phyloP scores from a whole-genome alignment of 2,113 vertebrate genomes.

The Brachyhypopomus occidentalis region DNA sequence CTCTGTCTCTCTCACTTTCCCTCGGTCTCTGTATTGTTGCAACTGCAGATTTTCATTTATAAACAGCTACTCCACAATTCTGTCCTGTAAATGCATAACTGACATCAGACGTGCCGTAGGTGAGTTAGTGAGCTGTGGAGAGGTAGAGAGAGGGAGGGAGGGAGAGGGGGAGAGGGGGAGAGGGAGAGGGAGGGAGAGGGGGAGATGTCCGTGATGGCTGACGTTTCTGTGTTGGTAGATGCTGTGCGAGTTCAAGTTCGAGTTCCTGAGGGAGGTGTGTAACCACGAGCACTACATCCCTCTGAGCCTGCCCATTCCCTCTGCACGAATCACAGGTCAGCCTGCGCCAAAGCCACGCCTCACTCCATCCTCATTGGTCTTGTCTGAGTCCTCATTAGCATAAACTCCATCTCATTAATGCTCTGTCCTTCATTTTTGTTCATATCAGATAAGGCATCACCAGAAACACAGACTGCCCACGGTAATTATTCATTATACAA shows the following conservation, averaged over 20 bases:
- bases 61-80: too few relatives aligned
- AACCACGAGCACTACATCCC: slow-evolving; percentile 96
- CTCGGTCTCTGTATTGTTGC: too few relatives aligned
- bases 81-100: too few relatives aligned
- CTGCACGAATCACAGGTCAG: slow-evolving; percentile 80
- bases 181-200: too few relatives aligned
- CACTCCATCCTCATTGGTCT: slow-evolving; percentile 10
- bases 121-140: too few relatives aligned
- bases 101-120: too few relatives aligned
- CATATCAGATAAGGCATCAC: slow-evolving; percentile 72
- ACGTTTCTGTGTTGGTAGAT: slow-evolving; percentile 70
- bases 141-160: too few relatives aligned
- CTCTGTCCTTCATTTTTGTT: slow-evolving; percentile 55
- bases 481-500: slow-evolving; percentile 69
- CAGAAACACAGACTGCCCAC: slow-evolving; percentile 70
- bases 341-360: not conserved
- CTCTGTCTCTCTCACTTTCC: too few relatives aligned
- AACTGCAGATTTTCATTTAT: too few relatives aligned
- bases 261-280: slow-evolving; percentile 95
- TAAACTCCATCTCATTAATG: slow-evolving; percentile 32
- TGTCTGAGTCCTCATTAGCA: slow-evolving; percentile 24
- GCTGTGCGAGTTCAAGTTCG: slow-evolving; percentile 92
- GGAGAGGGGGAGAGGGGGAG: too few relatives aligned
- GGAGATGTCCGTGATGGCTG: not conserved
- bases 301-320: slow-evolving; percentile 89